These are phyloP conservation scores for Pomacea maculata DNA, from an alignment of 1,140 invertebrate species.

Conservation along the genomic window DNA sequence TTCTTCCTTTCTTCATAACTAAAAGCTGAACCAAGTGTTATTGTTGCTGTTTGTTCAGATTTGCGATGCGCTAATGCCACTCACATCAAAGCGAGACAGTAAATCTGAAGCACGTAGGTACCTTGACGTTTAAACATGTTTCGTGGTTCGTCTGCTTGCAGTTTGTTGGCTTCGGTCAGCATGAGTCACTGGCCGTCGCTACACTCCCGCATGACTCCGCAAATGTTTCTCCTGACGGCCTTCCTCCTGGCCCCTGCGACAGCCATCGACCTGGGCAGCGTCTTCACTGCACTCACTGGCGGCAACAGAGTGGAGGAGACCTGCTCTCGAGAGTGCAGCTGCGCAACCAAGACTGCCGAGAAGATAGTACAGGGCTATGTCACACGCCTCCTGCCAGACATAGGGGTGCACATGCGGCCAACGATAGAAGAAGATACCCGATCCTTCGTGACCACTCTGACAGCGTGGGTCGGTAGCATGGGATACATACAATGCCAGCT, in stretches of 20 bases:
- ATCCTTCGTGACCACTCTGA: neutral
- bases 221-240: neutral
- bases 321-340: constrained; percentile 5
- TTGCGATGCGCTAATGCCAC: no score
- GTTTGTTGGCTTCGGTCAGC: no score
- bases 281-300: neutral
- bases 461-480: constrained; percentile 16
- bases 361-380: constrained; percentile 12
- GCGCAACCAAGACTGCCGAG: constrained; percentile 3
- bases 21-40: no score
- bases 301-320: neutral
- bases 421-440: constrained; percentile 4
- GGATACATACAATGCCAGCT: constrained; percentile 5
- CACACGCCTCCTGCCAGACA: neutral
- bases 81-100: no score
- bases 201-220: neutral
- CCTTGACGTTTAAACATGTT: no score
- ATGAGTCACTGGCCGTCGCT: no score
- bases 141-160: no score
- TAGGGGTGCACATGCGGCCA: constrained; percentile 11
- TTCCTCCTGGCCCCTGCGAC: neutral
- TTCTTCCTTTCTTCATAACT: no score
- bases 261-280: constrained; percentile 12
- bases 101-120: no score
- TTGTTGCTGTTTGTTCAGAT: no score